Conservation (phyloP, 2,113 vertebrate species). For the Etheostoma spectabile region DNA sequence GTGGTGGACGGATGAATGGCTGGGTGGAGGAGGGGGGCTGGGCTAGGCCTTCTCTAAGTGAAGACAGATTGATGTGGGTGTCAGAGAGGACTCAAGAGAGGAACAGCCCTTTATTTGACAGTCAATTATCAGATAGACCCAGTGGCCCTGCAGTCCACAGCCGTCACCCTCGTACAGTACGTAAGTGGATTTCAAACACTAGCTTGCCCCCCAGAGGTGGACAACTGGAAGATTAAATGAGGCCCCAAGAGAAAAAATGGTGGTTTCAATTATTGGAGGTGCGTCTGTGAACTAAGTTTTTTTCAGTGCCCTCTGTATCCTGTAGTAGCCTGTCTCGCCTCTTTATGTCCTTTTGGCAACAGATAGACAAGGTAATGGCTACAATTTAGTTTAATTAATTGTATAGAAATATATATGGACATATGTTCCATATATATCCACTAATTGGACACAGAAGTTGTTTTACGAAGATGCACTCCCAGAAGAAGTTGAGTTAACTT, state of each 20-base stretch:
- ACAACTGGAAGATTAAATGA: constrained; percentile 44
- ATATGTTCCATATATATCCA: too few species aligned
- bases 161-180: constrained; percentile 46
- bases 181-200: constrained; percentile 54
- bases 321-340: not conserved
- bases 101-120: constrained; percentile 79
- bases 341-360: not conserved
- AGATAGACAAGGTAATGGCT: not conserved
- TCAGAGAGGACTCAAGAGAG: constrained; percentile 74
- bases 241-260: constrained; percentile 28
- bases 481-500: not conserved
- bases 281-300: constrained; percentile 7
- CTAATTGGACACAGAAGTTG: not conserved
- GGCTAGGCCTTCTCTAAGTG: constrained; percentile 71
- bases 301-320: not conserved
- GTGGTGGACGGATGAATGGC: constrained; percentile 71
- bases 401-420: not conserved
- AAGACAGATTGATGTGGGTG: constrained; percentile 77
- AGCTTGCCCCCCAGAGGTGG: constrained; percentile 33
- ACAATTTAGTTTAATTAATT: not conserved
- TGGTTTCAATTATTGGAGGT: constrained; percentile 33
- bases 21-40: constrained; percentile 16
- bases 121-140: constrained; percentile 86
- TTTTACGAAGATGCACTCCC: not conserved
- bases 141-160: constrained; percentile 71